Evolutionary conservation across 37 sponge, comb jelly and placozoan genomes (phyloP), one percentile per base, ranked within the genome.

Genomic region (Lycopodina hypogea): DNA sequence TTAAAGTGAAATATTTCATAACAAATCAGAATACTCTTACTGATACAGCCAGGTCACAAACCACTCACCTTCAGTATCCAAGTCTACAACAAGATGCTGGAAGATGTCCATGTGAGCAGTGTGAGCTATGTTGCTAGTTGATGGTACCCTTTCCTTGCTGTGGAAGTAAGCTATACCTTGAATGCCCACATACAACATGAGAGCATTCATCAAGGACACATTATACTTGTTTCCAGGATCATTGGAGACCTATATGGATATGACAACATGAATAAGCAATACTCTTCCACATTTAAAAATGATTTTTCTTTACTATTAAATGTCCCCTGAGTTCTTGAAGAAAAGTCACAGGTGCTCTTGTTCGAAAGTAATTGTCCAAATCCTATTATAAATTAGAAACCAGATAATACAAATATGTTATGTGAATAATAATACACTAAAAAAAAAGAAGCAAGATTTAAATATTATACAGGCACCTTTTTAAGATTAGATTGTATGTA

Each of bases 41-140:
- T 14, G 19, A 23, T n/a, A n/a, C n/a, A n/a, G n/a, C n/a, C n/a
- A n/a, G n/a, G 36, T 74, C 74, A 53, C 3, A 55, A 74, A 4
- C 34, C 73, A 71, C 56, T 38, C 51, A 92, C 98, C 98, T 87
- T 99, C 97, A 21, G 96, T 99, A 71, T 99, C 99, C 21, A 96
- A 82, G 35, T 98, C 94, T 3, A 94, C 88, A 15, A 93, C 90
- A 23, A 99, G 69, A 51, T 93, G 91, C 72, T 96, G 94, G 79
- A 94, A 96, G 42, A 99, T 91, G 69, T 91, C 90, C 94, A 99
- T 93, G 86, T 99, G 99, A 28, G 99, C 83, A 21, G 94, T 92
- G 78, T 96, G 90, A 24, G 94, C 84, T 12, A 99, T 91, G 55
- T 90, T 87, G 40, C 90, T 80, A 61, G 90, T 72, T 35, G 99